Conservation (phyloP, 2,113 vertebrate species). For the Phyllopteryx taeniolatus region DNA sequence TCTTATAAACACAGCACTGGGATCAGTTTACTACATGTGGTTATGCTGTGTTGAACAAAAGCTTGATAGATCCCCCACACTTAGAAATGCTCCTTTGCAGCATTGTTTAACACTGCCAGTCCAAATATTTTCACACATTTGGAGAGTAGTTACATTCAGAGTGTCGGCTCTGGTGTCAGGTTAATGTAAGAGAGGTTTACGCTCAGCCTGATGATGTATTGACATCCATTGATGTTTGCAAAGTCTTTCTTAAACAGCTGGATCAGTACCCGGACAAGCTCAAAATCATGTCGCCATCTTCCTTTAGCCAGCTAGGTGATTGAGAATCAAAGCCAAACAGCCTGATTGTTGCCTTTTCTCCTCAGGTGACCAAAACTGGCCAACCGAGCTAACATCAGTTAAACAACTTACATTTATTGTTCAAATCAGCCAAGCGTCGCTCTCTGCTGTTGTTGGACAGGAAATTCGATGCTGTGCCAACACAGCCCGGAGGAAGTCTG, state of each 20-base stretch:
- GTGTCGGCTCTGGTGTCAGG: constrained; percentile 33
- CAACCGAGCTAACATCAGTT: constrained; percentile 46
- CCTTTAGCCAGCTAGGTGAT: constrained; percentile 7
- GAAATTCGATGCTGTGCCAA: constrained; percentile 51
- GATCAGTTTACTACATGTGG: constrained; percentile 19
- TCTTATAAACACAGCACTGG: constrained; percentile 17
- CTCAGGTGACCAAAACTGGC: constrained; percentile 61
- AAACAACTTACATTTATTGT: constrained; percentile 66
- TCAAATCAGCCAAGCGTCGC: constrained; percentile 63
- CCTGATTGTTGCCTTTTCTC: constrained; percentile 51
- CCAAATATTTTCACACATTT: constrained; percentile 67
- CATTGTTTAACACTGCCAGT: constrained; percentile 53
- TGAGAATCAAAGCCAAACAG: constrained; percentile 49
- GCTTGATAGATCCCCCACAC: constrained; percentile 36
- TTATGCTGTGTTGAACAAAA: constrained; percentile 21
- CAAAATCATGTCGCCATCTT: constrained; percentile 1
- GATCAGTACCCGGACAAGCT: constrained; percentile 36
- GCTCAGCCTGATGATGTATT: constrained; percentile 45
- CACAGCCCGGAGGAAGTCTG: constrained; percentile 55
- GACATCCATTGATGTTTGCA: constrained; percentile 35
- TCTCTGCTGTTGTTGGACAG: constrained; percentile 68
- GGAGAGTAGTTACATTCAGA: constrained; percentile 30
- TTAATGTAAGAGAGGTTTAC: constrained; percentile 32
- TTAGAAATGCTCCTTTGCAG: constrained; percentile 56
- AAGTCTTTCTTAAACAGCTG: constrained; percentile 44